Evolutionary conservation across 2,113 vertebrate genomes (phyloP), one percentile per base, ranked within the genome.

Genomic region (Lamprologus callipterus): DNA sequence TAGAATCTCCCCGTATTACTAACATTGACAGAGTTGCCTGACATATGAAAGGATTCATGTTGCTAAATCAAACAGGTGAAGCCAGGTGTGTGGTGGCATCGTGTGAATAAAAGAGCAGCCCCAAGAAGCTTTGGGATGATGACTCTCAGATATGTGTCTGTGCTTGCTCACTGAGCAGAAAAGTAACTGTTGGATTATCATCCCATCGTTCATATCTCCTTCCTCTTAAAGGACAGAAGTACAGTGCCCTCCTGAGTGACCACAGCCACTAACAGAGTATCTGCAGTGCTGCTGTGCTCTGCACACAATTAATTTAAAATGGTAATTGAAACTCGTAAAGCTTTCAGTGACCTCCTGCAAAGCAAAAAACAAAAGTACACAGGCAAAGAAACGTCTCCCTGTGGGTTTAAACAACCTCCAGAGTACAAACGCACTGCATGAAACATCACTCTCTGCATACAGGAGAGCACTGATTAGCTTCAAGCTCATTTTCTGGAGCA

Each of bases 311-410:
- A 60, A 37, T 86, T 86, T 88, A 26, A 73, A 85, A 90, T 17
- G 55, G 63, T 89, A 85, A 93, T 42, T 85, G 86, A 85, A 83
- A 65, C 45, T 89, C 16, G n/a, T 23, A 16, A 85, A 86, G 79
- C 49, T 49, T 79, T 60, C 78, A 31, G 55, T 47, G 89, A 87
- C 55, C 81, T 89, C 81, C 17, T 47, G 83, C 28, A 31, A 1
- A 78, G 53, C 21, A 40, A 84, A 80, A 49, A 31, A 75, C 14
- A 55, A 45, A 12, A 55, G 33, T 12, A 31, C 33, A 53, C 31
- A 68, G 63, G 70, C 12, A 81, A 81, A 68, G 47, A 81, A 82
- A 35, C 21, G 2, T 31, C 37, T 81, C 81, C 16, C 45, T 88
- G n/a, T 35, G 47, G 54, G 23, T 82, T 82, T 42, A 45, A 79